These are phyloP conservation scores for Rhinopomastus cyanomelas DNA, from an alignment of 2,113 vertebrate species.

Conservation along the genomic window DNA sequence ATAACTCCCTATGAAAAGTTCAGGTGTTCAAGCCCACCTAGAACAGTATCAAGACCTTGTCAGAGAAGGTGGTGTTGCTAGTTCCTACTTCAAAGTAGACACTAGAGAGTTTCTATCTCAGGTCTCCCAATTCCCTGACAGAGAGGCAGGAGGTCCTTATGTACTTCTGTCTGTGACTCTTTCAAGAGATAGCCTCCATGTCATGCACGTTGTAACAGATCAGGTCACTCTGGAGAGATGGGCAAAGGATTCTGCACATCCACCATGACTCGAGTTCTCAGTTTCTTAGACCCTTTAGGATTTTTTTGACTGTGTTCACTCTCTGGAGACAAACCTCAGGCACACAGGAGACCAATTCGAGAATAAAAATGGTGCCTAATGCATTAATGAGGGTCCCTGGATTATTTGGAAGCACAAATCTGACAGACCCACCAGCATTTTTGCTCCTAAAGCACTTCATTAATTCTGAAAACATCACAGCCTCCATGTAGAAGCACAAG, in stretches of 20 bases:
- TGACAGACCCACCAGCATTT: background rate
- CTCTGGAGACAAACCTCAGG: background rate
- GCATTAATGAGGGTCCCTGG: background rate
- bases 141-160: fast-evolving
- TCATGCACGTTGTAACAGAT: background rate
- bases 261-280: background rate
- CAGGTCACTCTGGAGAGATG: background rate
- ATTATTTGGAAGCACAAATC: background rate
- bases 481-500: background rate
- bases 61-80: background rate
- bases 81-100: background rate
- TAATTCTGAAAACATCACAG: background rate
- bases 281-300: background rate
- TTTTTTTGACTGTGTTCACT: background rate
- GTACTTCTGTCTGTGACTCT: background rate
- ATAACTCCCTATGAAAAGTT: background rate
- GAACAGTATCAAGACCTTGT: background rate
- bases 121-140: background rate
- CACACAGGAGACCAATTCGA: background rate
- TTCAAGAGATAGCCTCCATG: background rate
- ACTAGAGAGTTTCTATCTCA: background rate
- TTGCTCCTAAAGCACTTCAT: background rate
- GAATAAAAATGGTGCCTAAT: background rate
- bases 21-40: background rate
- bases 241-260: background rate